These are phyloP conservation scores for Lonchura striata DNA, from an alignment of 2,113 vertebrate genomes.

Conservation along the genomic window DNA sequence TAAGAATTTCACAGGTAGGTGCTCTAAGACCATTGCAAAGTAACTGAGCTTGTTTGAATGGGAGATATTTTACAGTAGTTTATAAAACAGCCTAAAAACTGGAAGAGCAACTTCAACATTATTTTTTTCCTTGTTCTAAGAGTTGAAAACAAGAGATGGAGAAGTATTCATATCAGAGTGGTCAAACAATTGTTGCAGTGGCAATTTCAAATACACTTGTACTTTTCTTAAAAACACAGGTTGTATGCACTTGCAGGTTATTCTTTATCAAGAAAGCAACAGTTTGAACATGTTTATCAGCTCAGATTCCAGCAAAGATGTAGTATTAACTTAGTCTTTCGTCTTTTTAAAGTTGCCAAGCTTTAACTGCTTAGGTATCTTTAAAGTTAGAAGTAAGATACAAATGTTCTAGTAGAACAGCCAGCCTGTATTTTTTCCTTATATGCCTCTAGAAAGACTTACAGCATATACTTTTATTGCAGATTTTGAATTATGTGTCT, in stretches of 20 bases:
- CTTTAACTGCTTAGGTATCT: background rate
- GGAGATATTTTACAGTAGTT: background rate
- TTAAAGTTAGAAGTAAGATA: background rate
- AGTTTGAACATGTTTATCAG: background rate
- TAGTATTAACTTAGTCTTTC: background rate
- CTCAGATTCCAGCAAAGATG: background rate
- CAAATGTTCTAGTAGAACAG: background rate
- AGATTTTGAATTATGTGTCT: background rate
- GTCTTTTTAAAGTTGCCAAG: background rate
- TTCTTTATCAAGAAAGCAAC: background rate
- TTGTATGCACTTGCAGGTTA: background rate
- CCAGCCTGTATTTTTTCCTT: background rate
- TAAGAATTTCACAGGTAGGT: background rate
- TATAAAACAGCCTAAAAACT: background rate
- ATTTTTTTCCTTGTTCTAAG: background rate
- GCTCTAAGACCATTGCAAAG: background rate
- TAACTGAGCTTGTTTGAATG: background rate
- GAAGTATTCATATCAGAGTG: background rate
- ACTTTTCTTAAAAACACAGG: background rate
- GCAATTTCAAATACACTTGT: background rate
- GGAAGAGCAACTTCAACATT: background rate
- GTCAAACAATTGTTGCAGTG: background rate
- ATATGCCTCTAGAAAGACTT: background rate
- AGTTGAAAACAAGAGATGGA: background rate
- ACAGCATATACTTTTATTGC: background rate